Base-by-base conservation (phyloP, 2,888 invertebrate species). In the Hypselothyrea guttata region DNA sequence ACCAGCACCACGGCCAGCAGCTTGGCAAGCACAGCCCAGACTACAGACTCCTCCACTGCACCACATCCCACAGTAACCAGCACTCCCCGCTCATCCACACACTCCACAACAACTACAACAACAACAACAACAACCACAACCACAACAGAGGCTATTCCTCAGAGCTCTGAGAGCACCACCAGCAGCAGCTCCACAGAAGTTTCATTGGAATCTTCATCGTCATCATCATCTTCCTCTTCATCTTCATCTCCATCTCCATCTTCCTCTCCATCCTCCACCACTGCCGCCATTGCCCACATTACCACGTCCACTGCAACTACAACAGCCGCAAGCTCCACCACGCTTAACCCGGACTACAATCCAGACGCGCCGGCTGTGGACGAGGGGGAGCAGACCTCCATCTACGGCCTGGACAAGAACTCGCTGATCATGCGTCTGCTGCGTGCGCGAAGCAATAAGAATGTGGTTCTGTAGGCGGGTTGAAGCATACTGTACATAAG, bases 381-480 rank as follows among this genome's bases (percentile, higher is more conserved):
- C 4, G 54, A 57, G 33, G 48, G 38, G 11, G 46, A 58, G 0
- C 66, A 76, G 18, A 68, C 72, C 18, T 83, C 84, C 0, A 75
- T 83, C 7, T 83, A 79, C 8, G 79, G 84, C 0, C 53, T 77
- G 5, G 66, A 71, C 30, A 72, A 72, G 46, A 75, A 84, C 42
- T 84, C 83, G 1, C 31, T 82, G 40, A 84, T 84, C 15, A 86
- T 86, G 86, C 62, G 73, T n/a, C 33, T 86, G 12, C 28, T 83
- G 22, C 71, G 70, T 0, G 67, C 76, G 13, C 46, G 75, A 13
- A 77, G 75, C 27, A 62, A 42, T 22, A 61, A 68, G 27, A 68
- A 72, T 30, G 37, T 64, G 9, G 55, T 70, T 4, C 4, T 59
- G 27, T 56, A 72, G 5, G 7, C 8, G n/a, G 31, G 7, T 45